Base-by-base conservation (phyloP, 2,888 invertebrate species). In the Pyrochroa serraticornis region DNA sequence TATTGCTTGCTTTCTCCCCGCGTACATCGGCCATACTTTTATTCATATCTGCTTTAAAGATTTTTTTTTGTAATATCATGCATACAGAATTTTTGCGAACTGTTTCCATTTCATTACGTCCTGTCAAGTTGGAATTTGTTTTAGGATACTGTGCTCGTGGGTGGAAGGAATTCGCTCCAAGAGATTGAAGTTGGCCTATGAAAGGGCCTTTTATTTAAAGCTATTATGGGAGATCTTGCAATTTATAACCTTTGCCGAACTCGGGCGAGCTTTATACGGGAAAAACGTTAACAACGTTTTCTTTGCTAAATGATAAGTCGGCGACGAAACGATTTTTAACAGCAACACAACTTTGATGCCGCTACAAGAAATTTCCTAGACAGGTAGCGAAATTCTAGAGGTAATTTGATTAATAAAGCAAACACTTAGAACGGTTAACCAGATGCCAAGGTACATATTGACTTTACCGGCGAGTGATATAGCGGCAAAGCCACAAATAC, bases 101-200 rank as follows among this genome's bases (percentile, higher is more conserved):
- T 37, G 46, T 44, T 59, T 59, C 51, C 55, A 46, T 55, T 55
- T 55, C 51, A 59, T 49, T 55, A 55, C 55, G 42, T 33, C 46
- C 50, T 50, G 51, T 54, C 55, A 46, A 44, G 44, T 44, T 9
- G 48, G 48, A 53, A 47, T 58, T 53, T 54, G 47, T 44, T 58
- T 49, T 44, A 46, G 31, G 58, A 22, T 22, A 22, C 22, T 22
- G 22, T 22, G 22, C 32, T 39, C 34, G 42, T 48, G 54, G 54
- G 34, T 39, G 14, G n/a, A 34, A 52, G 42, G 51, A 57, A 57
- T 57, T 57, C 39, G 45, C 39, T 41, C 33, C 34, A 12, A 55
- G 30, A 39, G 43, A 48, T 55, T 49, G 43, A 38, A 49, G 44
- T 43, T 31, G 55, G 55, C 13, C 55, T 33, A 22, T n/a, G 43